Evolutionary conservation across 1,140 invertebrate genomes (phyloP).

Genomic region (Ladona fulva): DNA sequence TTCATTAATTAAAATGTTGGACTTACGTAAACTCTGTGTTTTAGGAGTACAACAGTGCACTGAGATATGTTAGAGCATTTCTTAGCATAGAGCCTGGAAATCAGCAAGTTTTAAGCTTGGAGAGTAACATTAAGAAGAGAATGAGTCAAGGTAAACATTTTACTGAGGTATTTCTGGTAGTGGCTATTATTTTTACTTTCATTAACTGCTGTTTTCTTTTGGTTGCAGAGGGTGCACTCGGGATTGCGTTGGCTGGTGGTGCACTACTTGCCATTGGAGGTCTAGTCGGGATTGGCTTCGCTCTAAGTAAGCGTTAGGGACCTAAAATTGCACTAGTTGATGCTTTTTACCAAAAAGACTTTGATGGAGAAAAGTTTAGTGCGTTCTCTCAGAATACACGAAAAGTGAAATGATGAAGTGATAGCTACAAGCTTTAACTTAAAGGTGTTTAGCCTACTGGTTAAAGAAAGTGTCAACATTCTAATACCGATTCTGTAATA

Average conservation of each 20-base stretch:
- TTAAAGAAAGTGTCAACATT: no score
- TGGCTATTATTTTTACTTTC: conserved; percentile 16
- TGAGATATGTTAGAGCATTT: conserved; percentile 44
- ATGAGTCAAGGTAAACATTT: conserved; percentile 44
- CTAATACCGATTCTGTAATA: no score
- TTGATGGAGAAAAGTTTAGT: no score
- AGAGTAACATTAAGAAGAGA: conserved; percentile 43
- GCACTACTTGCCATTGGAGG: conserved; percentile 69
- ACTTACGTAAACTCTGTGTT: not conserved
- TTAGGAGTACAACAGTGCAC: conserved; percentile 46
- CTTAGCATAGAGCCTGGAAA: conserved; percentile 47
- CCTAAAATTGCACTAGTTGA: no score
- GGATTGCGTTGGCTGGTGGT: conserved; percentile 80
- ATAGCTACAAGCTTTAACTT: no score
- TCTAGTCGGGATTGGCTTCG: conserved; percentile 62
- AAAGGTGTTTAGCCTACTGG: no score
- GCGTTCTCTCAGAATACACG: no score
- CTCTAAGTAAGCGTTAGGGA: conserved; percentile 47
- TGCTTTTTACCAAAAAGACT: no score
- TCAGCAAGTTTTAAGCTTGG: conserved; percentile 45
- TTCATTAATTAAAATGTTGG: not conserved
- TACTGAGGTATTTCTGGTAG: not conserved
- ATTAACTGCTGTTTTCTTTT: conserved; percentile 21
- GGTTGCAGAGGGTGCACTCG: conserved; percentile 67
- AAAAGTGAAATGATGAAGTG: no score